A percentile compares a stretch with the other conserved stretches of the same genome.
These are phyloP conservation scores for Podarcis raffonei DNA, from an alignment of 2,113 vertebrate species.

Conservation along the genomic window DNA sequence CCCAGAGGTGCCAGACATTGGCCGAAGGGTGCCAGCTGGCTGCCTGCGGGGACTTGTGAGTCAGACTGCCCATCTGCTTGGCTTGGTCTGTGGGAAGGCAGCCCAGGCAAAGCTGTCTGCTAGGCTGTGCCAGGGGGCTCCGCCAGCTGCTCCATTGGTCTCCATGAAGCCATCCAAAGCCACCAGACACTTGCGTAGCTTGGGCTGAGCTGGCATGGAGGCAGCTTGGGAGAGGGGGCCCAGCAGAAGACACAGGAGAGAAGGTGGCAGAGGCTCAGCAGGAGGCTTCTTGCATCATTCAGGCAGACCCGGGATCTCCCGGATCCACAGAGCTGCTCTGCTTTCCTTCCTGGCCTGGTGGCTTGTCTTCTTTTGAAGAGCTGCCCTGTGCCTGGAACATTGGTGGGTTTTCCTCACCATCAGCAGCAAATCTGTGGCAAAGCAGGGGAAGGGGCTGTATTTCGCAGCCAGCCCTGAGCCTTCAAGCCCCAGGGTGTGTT, in stretches of 20 bases:
- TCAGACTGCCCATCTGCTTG: conserved; percentile 58
- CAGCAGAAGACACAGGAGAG: neutral
- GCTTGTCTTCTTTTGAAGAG: neutral
- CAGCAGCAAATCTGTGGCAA: neutral
- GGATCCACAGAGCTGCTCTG: neutral
- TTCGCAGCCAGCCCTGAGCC: neutral
- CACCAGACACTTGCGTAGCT: neutral
- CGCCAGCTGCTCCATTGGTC: conserved; percentile 29
- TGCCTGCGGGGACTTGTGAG: neutral
- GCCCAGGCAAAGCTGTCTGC: conserved; percentile 27
- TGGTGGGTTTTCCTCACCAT: neutral
- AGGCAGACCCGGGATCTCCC: neutral
- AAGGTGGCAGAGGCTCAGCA: too few relatives aligned
- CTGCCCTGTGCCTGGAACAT: neutral
- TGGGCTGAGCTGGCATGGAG: too few relatives aligned
- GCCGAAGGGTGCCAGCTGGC: conserved; percentile 62
- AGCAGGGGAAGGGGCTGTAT: neutral
- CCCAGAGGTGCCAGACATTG: conserved; percentile 62
- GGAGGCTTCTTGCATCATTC: neutral
- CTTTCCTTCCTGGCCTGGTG: neutral
- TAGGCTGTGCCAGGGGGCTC: conserved; percentile 39
- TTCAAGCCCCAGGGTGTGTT: neutral
- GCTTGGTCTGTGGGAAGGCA: conserved; percentile 38
- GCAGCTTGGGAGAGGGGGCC: neutral
- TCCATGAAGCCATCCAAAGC: conserved; percentile 1